Base-by-base conservation (phyloP, 2,797 vertebrate species). In the Enteromius afrohamiltoni region DNA sequence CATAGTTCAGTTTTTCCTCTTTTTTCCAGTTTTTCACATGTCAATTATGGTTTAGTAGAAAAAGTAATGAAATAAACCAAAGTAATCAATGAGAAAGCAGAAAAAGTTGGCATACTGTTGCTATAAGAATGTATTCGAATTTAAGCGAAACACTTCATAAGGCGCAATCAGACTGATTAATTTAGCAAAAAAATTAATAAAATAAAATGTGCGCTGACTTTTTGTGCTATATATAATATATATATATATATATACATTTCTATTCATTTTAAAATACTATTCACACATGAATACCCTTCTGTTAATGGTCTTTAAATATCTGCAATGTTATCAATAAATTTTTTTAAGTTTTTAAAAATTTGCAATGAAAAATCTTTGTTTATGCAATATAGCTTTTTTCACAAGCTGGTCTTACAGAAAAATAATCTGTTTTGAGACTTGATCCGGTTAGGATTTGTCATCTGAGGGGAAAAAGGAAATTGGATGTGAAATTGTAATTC, bases 1-100 rank as follows among this genome's bases (percentile, higher is more conserved):
- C 85, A 80, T 62, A 82, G 70, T 65, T 82, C 55, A 40, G 77
- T 53, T 74, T 60, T 81, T 69, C 16, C 65, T 40, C 87, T 70
- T n/a, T 76, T 83, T 84, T 53, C 71, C 49, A 3, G 78, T 19
- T 80, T 70, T 80, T 77, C 8, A 47, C 23, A 64, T 77, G 40
- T 77, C 58, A 77, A 19, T 77, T 77, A 26, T 45, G 40, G 37
- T 21, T 23, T n/a, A 51, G 60, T 7, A 62, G 14, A 47, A 75
- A 49, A 79, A 79, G 42, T 78, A 51, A 78, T 67, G 42, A 65
- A 78, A 67, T 67, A 45, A 21, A 77, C 16, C 40, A 4, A 47
- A 77, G 31, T 67, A 67, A 78, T 78, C 60, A 78, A 78, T 51
- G 13, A 65, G 47, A 65, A 79, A 29, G 62, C 45, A 65, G 45